Base-by-base conservation (phyloP, 2,113 vertebrate genomes). In the Scomber scombrus region DNA sequence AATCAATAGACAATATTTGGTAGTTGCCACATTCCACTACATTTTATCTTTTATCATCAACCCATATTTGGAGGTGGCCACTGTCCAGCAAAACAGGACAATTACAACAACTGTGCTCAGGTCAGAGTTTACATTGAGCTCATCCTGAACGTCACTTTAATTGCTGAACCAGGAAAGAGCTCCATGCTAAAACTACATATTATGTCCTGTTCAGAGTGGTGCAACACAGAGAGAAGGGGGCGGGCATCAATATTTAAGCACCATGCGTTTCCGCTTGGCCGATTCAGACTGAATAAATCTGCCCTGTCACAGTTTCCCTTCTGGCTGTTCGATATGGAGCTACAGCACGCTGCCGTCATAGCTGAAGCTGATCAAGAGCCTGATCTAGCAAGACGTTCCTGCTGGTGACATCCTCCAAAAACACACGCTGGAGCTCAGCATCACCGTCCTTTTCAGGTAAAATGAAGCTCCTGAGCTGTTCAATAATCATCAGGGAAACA, bases 171-270 rank as follows among this genome's bases (percentile, higher is more conserved):
- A 23, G 51, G 23, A 26, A 7, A 45, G 10, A 7, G 13, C 7
- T 26, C 3, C 31, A 18, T 46, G 34, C 49, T 54, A 14, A 3
- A 19, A 11, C 61, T 29, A 2, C n/a, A 23, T 7, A 65, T 60
- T 2, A 46, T 21, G 15, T 10, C 11, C n/a, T 55, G 68, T 80
- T 76, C 40, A 31, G 19, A 58, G 11, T 68, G 43, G 34, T 52
- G 56, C 26, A 61, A 54, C 71, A 77, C 43, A 57, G 52, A 26
- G 23, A 26, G 23, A 26, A 26, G 63, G 60, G 43, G 55, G 62
- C 56, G 46, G 13, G 52, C 86, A 91, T 94, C 89, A 90, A 92
- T 93, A 94, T 93, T 92, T 91, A 90, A 91, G 80, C 76, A 60
- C 73, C 65, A 54, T 21, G 66, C 14, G 26, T 81, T 90, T 78